Percentiles rank a stretch among this genome's conserved stretches.
These are phyloP conservation scores for Stenotaenia linearis DNA, from an alignment of 2,888 invertebrate species.

Conservation along the genomic window DNA sequence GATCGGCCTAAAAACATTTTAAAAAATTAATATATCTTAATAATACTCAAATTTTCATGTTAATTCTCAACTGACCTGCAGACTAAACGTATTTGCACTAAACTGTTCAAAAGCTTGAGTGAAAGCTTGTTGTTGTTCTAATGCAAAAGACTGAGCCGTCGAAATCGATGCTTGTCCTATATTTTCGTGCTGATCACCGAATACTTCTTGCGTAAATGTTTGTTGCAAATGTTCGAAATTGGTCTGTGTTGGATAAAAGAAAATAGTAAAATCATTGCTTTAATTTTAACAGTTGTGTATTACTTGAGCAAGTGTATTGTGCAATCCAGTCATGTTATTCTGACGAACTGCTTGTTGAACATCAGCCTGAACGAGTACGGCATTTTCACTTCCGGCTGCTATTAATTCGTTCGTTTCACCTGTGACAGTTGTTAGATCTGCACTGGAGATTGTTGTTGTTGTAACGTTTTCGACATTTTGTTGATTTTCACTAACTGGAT, in stretches of 20 bases:
- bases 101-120: conserved; percentile 30
- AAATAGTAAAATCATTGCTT: background rate
- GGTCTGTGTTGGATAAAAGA: conserved; percentile 33
- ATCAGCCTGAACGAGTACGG: background rate
- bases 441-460: background rate
- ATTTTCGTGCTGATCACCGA: conserved; percentile 33
- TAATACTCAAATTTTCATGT: background rate
- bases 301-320: conserved; percentile 30
- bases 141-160: background rate
- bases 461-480: background rate
- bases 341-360: conserved; percentile 15
- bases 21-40: background rate
- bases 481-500: background rate
- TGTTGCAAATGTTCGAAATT: conserved; percentile 41
- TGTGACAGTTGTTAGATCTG: background rate
- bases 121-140: conserved; percentile 30
- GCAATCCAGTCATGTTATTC: background rate
- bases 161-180: background rate
- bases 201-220: conserved; percentile 44
- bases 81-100: background rate
- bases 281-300: background rate
- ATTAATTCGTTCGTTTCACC: background rate
- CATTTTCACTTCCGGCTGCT: background rate
- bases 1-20: conserved; percentile 31
- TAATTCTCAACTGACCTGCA: conserved; percentile 3